Evolutionary conservation across 2,797 vertebrate genomes (phyloP).

Genomic region (Astyanax mexicanus): DNA sequence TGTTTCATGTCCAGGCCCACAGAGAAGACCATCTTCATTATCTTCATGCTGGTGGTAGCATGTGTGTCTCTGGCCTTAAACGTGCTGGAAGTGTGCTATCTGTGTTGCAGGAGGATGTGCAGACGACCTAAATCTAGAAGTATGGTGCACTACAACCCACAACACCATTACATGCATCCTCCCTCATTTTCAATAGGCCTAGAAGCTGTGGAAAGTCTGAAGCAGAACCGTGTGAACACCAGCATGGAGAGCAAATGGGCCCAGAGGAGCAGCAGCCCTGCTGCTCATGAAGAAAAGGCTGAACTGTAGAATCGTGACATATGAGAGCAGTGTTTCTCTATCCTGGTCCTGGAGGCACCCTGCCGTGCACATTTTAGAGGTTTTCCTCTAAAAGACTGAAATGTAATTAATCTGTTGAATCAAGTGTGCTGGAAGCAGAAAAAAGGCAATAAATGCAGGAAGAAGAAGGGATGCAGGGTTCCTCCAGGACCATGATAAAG

Average conservation of each 20-base stretch:
- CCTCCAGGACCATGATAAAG: too few species aligned
- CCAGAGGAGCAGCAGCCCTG: not conserved
- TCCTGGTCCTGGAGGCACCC: too few species aligned
- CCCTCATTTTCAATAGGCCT: not conserved
- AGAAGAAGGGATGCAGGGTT: too few species aligned
- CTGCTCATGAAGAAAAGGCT: not conserved
- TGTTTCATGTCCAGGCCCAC: slow-evolving; percentile 91
- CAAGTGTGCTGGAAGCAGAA: too few species aligned
- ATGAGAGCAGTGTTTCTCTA: too few species aligned
- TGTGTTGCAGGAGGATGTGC: slow-evolving; percentile 65
- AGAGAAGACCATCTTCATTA: slow-evolving; percentile 89
- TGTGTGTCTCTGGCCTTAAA: slow-evolving; percentile 87
- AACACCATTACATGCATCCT: not conserved
- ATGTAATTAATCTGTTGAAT: too few species aligned
- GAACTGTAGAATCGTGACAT: not conserved
- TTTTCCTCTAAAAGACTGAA: too few species aligned
- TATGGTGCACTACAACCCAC: not conserved
- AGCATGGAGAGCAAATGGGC: not conserved
- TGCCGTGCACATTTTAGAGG: too few species aligned
- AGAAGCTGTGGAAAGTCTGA: not conserved
- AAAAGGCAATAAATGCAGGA: too few species aligned
- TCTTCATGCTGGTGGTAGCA: slow-evolving; percentile 90
- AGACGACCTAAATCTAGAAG: not conserved
- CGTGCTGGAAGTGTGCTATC: slow-evolving; percentile 80
- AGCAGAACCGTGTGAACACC: slow-evolving; percentile 43